Evolutionary conservation across 2,888 invertebrate genomes (phyloP).

Genomic region (Malthinus flaveolus): DNA sequence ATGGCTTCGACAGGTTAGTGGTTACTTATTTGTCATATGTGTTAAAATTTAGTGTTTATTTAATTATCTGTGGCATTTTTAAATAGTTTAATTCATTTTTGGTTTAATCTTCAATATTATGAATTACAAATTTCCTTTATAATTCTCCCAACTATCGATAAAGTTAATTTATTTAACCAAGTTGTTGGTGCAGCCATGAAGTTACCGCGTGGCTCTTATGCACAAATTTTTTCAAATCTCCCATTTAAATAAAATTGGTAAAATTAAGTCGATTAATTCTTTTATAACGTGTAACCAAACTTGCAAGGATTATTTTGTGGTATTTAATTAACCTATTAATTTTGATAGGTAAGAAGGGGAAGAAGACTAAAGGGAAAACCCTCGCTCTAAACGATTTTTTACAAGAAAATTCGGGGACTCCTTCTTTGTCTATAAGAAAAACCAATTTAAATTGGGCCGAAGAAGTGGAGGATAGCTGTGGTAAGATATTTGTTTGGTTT

Average conservation of each 20-base stretch:
- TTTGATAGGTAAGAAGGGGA: slow-evolving; percentile 76
- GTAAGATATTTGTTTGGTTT: slow-evolving; percentile 55
- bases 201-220: slow-evolving; percentile 34
- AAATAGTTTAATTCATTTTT: background rate
- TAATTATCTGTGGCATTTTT: background rate
- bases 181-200: slow-evolving; percentile 26
- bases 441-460: slow-evolving; percentile 72
- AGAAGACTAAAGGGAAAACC: slow-evolving; percentile 84
- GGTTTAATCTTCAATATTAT: background rate
- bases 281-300: background rate
- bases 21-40: slow-evolving; percentile 56
- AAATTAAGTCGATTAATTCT: too few species aligned
- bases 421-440: slow-evolving; percentile 57
- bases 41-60: slow-evolving; percentile 39
- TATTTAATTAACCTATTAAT: background rate
- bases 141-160: too few species aligned
- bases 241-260: background rate
- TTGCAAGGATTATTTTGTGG: background rate
- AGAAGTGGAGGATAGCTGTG: slow-evolving; percentile 78
- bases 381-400: slow-evolving; percentile 81
- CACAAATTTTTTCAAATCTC: background rate
- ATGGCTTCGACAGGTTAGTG: slow-evolving; percentile 77
- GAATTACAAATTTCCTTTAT: background rate
- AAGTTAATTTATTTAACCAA: slow-evolving; percentile 8
- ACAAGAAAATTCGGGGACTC: slow-evolving; percentile 65